Evolutionary conservation across 2,888 invertebrate species (phyloP).

Genomic region (Laothoe populi): DNA sequence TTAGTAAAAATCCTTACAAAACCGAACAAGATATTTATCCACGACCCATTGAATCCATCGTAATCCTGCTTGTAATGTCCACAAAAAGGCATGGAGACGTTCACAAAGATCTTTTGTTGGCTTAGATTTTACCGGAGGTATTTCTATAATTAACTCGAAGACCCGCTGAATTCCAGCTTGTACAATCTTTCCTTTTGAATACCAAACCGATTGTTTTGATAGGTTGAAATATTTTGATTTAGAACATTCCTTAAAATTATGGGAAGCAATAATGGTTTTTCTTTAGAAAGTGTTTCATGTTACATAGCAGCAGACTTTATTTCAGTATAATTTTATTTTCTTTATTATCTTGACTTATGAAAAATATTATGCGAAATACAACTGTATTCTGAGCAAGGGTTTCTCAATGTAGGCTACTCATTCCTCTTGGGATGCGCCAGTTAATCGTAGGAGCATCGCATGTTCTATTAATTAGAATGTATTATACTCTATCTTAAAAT

Average conservation of each 20-base stretch:
- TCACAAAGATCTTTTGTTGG: conserved; percentile 36
- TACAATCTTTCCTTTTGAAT: background rate
- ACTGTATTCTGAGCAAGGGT: too few relatives aligned
- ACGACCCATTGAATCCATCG: conserved; percentile 40
- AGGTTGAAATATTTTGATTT: background rate
- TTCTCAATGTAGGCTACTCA: too few relatives aligned
- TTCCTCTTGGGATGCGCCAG: too few relatives aligned
- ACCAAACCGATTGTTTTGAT: background rate
- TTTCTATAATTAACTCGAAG: conserved; percentile 32
- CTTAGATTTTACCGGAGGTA: conserved; percentile 32
- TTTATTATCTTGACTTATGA: too few relatives aligned
- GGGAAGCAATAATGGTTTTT: background rate
- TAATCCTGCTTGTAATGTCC: conserved; percentile 43
- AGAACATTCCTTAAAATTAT: background rate
- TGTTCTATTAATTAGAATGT: too few relatives aligned
- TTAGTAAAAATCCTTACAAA: conserved; percentile 37
- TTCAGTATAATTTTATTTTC: too few relatives aligned
- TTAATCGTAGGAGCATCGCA: too few relatives aligned
- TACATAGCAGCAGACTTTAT: background rate
- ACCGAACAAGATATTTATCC: conserved; percentile 41
- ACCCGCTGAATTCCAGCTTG: background rate
- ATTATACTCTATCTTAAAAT: too few relatives aligned
- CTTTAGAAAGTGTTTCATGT: background rate
- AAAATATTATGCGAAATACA: too few relatives aligned
- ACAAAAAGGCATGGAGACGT: conserved; percentile 37